A percentile compares a stretch with the other conserved stretches of the same genome.
phyloP scores from a whole-genome alignment of 2,113 vertebrate species.

The Cochlearius cochlearius region DNA sequence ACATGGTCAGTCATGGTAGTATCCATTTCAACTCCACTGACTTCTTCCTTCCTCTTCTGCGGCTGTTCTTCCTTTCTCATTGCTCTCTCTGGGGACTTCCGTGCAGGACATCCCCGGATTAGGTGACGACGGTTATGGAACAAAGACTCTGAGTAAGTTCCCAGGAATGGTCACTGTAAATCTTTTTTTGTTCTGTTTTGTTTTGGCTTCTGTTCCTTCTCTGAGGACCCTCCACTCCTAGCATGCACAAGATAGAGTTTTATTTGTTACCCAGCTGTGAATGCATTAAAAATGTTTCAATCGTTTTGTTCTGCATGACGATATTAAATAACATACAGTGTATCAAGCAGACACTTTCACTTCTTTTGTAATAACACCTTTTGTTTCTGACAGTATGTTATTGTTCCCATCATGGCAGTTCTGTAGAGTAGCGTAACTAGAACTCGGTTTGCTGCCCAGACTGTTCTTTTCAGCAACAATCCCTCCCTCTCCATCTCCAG shows the following conservation, averaged over 20 bases:
- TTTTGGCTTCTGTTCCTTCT: constrained; percentile 79
- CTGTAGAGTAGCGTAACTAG: constrained; percentile 46
- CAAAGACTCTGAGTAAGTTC: constrained; percentile 99
- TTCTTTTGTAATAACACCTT: constrained; percentile 64
- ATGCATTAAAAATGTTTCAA: constrained; percentile 75
- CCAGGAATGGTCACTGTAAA: constrained; percentile 88
- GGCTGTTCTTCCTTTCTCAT: constrained; percentile 88
- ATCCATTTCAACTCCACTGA: constrained; percentile 83
- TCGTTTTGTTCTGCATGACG: constrained; percentile 80
- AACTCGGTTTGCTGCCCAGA: constrained; percentile 35
- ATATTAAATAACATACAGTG: constrained; percentile 72
- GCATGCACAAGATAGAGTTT: constrained; percentile 84
- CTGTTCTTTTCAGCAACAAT: constrained; percentile 47
- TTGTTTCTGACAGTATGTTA: constrained; percentile 67
- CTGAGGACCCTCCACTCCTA: constrained; percentile 76
- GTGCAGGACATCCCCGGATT: constrained; percentile 97
- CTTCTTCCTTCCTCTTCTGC: constrained; percentile 89
- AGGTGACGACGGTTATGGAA: constrained; percentile 99
- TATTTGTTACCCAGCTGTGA: constrained; percentile 81
- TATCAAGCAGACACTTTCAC: constrained; percentile 66
- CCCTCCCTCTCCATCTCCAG: constrained; percentile 64
- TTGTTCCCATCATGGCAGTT: constrained; percentile 57
- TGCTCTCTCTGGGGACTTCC: constrained; percentile 89
- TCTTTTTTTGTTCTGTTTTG: constrained; percentile 73
- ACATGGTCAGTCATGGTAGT: constrained; percentile 82